Base-by-base conservation (phyloP, 2,888 invertebrate genomes). In the Melanchra persicariae region DNA sequence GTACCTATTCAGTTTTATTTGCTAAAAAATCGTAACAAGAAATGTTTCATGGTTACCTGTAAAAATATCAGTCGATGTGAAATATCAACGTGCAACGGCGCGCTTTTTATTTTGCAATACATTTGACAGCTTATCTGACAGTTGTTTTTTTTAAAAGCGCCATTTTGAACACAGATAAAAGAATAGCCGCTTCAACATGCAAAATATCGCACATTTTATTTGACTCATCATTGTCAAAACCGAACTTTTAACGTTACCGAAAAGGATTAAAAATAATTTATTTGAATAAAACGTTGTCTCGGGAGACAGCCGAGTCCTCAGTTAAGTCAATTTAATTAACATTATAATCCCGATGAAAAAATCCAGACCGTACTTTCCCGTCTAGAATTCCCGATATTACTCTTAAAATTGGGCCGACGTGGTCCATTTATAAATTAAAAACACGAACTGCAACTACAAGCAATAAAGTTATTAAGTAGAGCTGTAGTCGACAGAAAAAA, bases 381-480 rank as follows among this genome's bases (percentile, higher is more conserved):
- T 63, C 76, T 76, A 74, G 72, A 62, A 75, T 67, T 67, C 24
- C 40, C 43, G 64, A 71, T 74, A 68, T 84, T 85, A 79, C 82
- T 81, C 64, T 73, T 61, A 79, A 78, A 89, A 85, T 80, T 83
- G 79, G 82, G 74, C 77, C 76, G 76, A 81, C 79, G 70, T 74
- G 75, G 75, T 85, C 81, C 86, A 87, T 90, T 91, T 88, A 89
- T 88, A 91, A 91, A 91, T 92, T 92, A 89, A 91, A 92, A 91
- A 91, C 87, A 88, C 83, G 83, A 88, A 90, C 88, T 88, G 89
- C 87, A 90, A 89, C 88, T 89, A 91, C 89, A 88, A 89, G 90
- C 91, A 91, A 93, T 93, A 93, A 93, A 93, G 91, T 93, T 93
- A 94, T 93, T 93, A 92, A 92, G 88, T 90, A 87, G 85, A 86